These are phyloP conservation scores for Rhodophaea formosa DNA, from an alignment of 2,888 invertebrate species.

Conservation along the genomic window DNA sequence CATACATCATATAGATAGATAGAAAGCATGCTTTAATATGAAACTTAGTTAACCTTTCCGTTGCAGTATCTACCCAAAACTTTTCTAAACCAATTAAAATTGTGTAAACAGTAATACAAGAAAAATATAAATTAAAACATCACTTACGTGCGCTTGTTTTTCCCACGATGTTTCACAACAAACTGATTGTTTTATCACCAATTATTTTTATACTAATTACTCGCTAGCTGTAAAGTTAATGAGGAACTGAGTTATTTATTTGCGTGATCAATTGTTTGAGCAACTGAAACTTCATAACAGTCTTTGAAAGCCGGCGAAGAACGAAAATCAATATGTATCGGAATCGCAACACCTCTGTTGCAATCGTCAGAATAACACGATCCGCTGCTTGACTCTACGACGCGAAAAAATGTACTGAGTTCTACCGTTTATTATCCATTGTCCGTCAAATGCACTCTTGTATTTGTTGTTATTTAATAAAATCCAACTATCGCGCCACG, in stretches of 20 bases:
- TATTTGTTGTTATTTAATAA: constrained; percentile 78
- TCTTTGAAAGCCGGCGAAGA: constrained; percentile 69
- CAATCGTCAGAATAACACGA: constrained; percentile 55
- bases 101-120: constrained; percentile 3
- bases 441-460: constrained; percentile 64
- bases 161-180: constrained; percentile 60
- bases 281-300: constrained; percentile 66
- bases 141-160: constrained; percentile 57
- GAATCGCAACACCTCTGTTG: constrained; percentile 58
- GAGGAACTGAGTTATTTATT: background rate
- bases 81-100: background rate
- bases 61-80: background rate
- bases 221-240: background rate
- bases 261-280: constrained; percentile 25
- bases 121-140: constrained; percentile 27
- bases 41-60: background rate
- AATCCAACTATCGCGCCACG: constrained; percentile 79
- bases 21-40: background rate
- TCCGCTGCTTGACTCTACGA: constrained; percentile 52
- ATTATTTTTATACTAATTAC: constrained; percentile 22
- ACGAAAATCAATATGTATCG: constrained; percentile 72
- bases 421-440: constrained; percentile 69
- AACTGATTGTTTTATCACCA: constrained; percentile 19
- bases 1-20: background rate
- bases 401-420: constrained; percentile 58